Conservation (phyloP, 2,113 vertebrate genomes). For the Callorhinus ursinus region DNA sequence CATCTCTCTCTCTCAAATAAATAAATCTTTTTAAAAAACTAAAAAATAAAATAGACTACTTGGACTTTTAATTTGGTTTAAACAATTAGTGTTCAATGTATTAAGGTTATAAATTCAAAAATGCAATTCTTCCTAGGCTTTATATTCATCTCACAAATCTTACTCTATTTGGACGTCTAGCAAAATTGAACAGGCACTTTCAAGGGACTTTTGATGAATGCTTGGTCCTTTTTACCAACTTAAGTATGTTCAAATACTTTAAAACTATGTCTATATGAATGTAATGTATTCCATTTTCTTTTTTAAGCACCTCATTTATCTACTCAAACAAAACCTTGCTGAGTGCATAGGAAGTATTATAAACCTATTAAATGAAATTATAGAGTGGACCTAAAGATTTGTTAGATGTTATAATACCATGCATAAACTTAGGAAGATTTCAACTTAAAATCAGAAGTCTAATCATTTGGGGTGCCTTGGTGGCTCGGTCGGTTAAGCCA, state of each 20-base stretch:
- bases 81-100: conserved; percentile 12
- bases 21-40: not conserved
- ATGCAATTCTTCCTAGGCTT: not conserved
- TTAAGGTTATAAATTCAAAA: conserved; percentile 22
- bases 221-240: conserved; percentile 6
- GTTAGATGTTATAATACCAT: not conserved
- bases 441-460: conserved; percentile 25
- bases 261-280: conserved; percentile 17
- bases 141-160: conserved; percentile 38
- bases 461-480: not conserved
- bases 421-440: conserved; percentile 1
- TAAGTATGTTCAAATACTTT: conserved; percentile 33
- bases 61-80: conserved; percentile 14
- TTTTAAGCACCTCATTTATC: conserved; percentile 60
- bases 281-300: conserved; percentile 33
- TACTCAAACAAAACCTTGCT: conserved; percentile 39
- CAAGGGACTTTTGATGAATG: conserved; percentile 23
- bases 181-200: not conserved
- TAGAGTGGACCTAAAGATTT: not conserved
- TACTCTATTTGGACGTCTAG: conserved; percentile 28
- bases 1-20: not conserved
- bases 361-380: conserved; percentile 35
- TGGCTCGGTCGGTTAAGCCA: too few species aligned
- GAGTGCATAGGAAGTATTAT: conserved; percentile 30
- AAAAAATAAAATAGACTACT: not conserved